Evolutionary conservation across 2,113 vertebrate species (phyloP).

Genomic region (Coturnix japonica): DNA sequence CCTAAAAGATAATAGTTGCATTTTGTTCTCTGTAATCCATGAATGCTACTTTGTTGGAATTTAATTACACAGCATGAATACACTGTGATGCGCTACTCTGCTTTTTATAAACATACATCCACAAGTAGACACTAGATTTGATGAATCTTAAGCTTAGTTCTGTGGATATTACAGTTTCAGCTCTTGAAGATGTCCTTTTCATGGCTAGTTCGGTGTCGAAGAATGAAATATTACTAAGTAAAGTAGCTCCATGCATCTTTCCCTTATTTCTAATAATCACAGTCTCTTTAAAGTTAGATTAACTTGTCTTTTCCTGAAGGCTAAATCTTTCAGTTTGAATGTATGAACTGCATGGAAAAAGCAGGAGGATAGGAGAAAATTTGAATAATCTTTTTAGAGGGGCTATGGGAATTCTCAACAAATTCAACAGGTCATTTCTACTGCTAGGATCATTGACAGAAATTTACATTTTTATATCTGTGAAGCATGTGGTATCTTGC

Average conservation of each 20-base stretch:
- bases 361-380: not conserved
- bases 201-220: not conserved
- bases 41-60: not conserved
- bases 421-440: not conserved
- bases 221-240: not conserved
- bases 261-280: not conserved
- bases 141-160: not conserved
- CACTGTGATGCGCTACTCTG: not conserved
- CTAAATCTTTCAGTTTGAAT: not conserved
- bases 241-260: not conserved
- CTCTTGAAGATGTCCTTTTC: not conserved
- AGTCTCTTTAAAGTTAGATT: not conserved
- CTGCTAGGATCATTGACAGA: not conserved
- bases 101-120: not conserved
- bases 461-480: slow-evolving; percentile 26
- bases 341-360: not conserved
- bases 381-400: not conserved
- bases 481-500: not conserved
- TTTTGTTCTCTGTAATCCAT: not conserved
- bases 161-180: not conserved
- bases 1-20: not conserved
- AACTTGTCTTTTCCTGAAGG: not conserved
- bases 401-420: not conserved
- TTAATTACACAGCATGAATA: not conserved
- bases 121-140: not conserved